Conservation (phyloP, 2,797 vertebrate genomes). For the Darevskia nairensis region DNA sequence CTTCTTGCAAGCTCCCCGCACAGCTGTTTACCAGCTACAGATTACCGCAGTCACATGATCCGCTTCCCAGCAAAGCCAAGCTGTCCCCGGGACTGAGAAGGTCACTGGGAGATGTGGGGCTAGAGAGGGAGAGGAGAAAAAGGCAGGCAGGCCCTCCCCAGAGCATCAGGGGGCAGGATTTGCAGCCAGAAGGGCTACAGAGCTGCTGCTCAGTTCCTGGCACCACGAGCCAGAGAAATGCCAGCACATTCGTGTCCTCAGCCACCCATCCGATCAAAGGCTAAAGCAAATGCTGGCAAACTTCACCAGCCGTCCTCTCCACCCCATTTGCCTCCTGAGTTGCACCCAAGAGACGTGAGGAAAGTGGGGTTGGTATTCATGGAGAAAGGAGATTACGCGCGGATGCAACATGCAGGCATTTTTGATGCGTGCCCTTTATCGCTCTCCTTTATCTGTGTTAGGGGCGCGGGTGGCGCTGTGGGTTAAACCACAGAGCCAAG, state of each 20-base stretch:
- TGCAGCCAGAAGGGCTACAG: background rate
- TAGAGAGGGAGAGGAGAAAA: conserved; percentile 10
- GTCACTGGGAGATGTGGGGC: conserved; percentile 74
- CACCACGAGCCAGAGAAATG: background rate
- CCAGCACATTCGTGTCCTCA: background rate
- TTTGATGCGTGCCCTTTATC: background rate
- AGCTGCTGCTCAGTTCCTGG: accelerated
- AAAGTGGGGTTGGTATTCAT: background rate
- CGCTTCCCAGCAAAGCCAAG: conserved; percentile 83
- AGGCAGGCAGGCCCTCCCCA: conserved; percentile 25
- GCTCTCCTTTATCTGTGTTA: background rate
- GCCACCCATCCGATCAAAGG: background rate
- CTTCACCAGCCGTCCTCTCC: accelerated
- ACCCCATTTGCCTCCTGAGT: accelerated
- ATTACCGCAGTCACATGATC: conserved; percentile 84
- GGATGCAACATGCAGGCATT: background rate
- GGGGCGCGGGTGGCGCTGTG: too few species aligned
- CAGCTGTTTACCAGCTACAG: conserved; percentile 81
- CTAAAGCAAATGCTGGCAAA: background rate
- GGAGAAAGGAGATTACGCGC: background rate
- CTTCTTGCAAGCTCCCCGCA: conserved; percentile 73
- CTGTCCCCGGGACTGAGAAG: conserved; percentile 81
- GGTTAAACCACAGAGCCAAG: too few species aligned
- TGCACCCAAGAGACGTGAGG: accelerated
- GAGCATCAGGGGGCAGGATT: background rate